These are phyloP conservation scores for Folsomia candida DNA, from an alignment of 2,888 invertebrate species.

Conservation along the genomic window DNA sequence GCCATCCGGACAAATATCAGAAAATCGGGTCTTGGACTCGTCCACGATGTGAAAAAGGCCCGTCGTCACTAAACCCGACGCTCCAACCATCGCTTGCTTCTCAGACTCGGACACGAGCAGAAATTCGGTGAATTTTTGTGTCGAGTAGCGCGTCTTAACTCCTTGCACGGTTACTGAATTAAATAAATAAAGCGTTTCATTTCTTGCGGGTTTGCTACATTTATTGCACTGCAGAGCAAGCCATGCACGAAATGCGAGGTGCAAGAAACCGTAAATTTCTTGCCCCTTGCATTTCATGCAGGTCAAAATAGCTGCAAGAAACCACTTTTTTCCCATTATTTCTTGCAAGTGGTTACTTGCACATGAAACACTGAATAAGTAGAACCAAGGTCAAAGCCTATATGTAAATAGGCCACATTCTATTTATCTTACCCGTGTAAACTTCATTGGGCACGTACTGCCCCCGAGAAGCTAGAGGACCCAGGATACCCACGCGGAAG, in stretches of 20 bases:
- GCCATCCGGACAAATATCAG: slow-evolving; percentile 78
- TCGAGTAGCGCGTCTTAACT: slow-evolving; percentile 51
- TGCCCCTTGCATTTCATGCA: too few relatives aligned
- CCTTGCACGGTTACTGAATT: slow-evolving; percentile 54
- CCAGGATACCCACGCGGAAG: slow-evolving; percentile 40
- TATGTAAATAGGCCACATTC: too few relatives aligned
- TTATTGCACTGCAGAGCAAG: too few relatives aligned
- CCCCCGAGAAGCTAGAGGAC: slow-evolving; percentile 32
- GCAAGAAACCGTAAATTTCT: too few relatives aligned
- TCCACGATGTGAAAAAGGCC: slow-evolving; percentile 63
- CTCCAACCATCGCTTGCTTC: slow-evolving; percentile 51
- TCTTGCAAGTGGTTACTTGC: too few relatives aligned
- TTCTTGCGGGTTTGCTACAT: too few relatives aligned
- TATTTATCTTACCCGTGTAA: slow-evolving; percentile 49
- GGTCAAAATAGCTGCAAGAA: too few relatives aligned
- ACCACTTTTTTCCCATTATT: too few relatives aligned
- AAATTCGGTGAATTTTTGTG: slow-evolving; percentile 68
- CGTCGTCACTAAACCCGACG: slow-evolving; percentile 59
- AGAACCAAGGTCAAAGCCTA: too few relatives aligned
- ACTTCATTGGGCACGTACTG: slow-evolving; percentile 48
- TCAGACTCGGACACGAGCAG: slow-evolving; percentile 69
- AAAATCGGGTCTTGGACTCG: slow-evolving; percentile 74
- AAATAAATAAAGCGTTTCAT: neutral
- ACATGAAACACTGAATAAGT: too few relatives aligned
- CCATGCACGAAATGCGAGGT: too few relatives aligned